phyloP scores from a whole-genome alignment of 2,113 vertebrate genomes.

The Hassar affinis region DNA sequence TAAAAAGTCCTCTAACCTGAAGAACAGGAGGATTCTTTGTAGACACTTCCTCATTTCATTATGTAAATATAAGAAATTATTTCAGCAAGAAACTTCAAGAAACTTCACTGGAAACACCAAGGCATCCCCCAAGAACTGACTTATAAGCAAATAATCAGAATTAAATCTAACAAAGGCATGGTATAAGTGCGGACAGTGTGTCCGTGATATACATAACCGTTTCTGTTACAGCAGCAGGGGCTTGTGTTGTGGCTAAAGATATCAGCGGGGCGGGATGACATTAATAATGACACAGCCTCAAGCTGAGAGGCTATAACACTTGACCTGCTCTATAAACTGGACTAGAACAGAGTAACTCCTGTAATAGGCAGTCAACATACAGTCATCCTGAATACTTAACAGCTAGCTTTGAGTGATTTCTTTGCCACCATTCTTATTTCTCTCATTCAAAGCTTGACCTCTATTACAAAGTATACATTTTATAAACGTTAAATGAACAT shows the following conservation, averaged over 20 bases:
- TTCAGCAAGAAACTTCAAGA: too few species aligned
- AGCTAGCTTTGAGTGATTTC: background rate
- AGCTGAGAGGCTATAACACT: background rate
- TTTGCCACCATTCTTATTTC: background rate
- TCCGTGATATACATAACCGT: background rate
- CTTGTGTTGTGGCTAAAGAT: background rate
- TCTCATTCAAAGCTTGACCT: background rate
- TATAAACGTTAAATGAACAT: too few species aligned
- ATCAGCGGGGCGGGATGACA: background rate
- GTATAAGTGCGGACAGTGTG: background rate
- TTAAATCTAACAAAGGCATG: background rate
- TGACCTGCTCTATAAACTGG: background rate
- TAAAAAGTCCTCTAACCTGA: too few species aligned
- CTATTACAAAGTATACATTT: too few species aligned
- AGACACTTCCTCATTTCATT: too few species aligned
- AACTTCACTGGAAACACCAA: too few species aligned
- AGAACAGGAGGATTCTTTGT: too few species aligned
- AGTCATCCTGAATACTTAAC: background rate
- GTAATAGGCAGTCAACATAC: background rate
- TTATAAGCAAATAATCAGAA: background rate
- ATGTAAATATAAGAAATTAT: too few species aligned
- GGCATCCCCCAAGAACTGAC: too few species aligned
- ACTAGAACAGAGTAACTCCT: background rate
- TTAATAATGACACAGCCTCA: background rate
- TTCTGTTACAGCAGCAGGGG: background rate